A percentile compares a stretch with the other conserved stretches of the same genome.
Evolutionary conservation across 53 echinoderm and acorn worm species (phyloP).

Genomic region (Arbacia lixula): DNA sequence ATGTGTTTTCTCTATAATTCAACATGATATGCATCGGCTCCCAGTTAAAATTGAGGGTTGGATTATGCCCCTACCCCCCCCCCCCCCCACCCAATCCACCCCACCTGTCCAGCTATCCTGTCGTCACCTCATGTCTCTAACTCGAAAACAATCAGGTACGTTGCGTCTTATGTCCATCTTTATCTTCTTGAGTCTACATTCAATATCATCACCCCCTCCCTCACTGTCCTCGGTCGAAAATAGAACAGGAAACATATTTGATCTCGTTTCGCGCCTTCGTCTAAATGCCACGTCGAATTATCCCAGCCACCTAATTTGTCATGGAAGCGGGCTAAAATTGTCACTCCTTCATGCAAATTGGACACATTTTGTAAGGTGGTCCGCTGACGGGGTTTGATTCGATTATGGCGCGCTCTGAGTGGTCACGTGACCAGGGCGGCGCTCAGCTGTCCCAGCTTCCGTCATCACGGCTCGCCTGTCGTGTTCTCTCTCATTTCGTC

Average conservation of each 20-base stretch:
- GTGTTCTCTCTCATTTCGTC: too few species aligned
- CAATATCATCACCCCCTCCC: background rate
- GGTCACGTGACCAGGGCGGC: background rate
- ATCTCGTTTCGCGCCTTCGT: conserved; percentile 13
- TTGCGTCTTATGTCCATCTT: too few species aligned
- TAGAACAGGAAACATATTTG: conserved; percentile 26
- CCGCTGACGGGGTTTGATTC: conserved; percentile 4
- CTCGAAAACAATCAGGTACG: too few species aligned
- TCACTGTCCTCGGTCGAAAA: background rate
- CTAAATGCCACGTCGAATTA: conserved; percentile 48
- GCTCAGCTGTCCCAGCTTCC: background rate
- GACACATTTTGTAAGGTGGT: conserved; percentile 55
- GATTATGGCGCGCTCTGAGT: background rate
- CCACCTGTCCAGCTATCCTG: too few species aligned
- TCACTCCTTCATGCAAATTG: conserved; percentile 38
- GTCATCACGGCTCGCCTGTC: too few species aligned
- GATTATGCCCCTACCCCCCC: too few species aligned
- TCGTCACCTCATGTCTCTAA: too few species aligned
- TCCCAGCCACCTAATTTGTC: conserved; percentile 48
- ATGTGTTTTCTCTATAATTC: too few species aligned
- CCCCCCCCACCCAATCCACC: too few species aligned
- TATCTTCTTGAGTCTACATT: too few species aligned
- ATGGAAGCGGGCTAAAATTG: conserved; percentile 27
- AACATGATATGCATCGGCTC: too few species aligned
- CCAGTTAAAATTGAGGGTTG: too few species aligned